phyloP scores from a whole-genome alignment of 2,888 invertebrate genomes.

The Leptodirus hochenwartii region DNA sequence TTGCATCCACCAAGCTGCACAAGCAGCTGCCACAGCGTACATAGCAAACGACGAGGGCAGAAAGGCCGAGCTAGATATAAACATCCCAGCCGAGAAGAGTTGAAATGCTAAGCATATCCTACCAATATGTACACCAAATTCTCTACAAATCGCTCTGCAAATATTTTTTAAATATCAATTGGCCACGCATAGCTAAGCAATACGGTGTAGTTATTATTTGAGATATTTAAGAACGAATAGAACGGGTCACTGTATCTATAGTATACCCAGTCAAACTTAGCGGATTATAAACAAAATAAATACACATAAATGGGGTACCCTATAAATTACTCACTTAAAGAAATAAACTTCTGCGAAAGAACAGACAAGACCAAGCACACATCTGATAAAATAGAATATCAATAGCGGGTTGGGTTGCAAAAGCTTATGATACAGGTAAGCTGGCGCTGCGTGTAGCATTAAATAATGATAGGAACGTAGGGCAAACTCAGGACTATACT shows the following conservation, averaged over 20 bases:
- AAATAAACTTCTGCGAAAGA: slow-evolving; percentile 80
- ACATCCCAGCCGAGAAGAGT: slow-evolving; percentile 80
- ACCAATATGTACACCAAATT: slow-evolving; percentile 79
- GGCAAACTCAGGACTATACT: slow-evolving; percentile 90
- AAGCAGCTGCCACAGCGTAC: slow-evolving; percentile 65
- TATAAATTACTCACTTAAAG: slow-evolving; percentile 73
- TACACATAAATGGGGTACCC: no score
- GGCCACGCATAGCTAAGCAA: slow-evolving; percentile 7
- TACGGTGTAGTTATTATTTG: slow-evolving; percentile 5
- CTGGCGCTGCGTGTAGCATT: slow-evolving; percentile 74
- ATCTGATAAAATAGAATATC: slow-evolving; percentile 77
- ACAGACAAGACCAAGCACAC: slow-evolving; percentile 60
- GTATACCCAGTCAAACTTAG: no score
- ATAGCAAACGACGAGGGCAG: slow-evolving; percentile 92
- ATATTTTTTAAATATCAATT: slow-evolving; percentile 7
- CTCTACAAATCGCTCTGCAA: slow-evolving; percentile 67
- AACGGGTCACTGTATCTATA: no score
- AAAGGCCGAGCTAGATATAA: slow-evolving; percentile 69
- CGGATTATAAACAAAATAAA: no score
- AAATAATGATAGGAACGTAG: slow-evolving; percentile 90
- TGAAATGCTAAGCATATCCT: slow-evolving; percentile 64
- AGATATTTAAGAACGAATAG: slow-evolving; percentile 6
- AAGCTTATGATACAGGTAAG: slow-evolving; percentile 58
- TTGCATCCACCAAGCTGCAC: slow-evolving; percentile 79
- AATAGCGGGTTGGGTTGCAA: slow-evolving; percentile 63